Percentiles rank a stretch among this genome's conserved stretches.
Conservation (phyloP, 2,888 invertebrate genomes). For the Heterodera filipjevi region DNA sequence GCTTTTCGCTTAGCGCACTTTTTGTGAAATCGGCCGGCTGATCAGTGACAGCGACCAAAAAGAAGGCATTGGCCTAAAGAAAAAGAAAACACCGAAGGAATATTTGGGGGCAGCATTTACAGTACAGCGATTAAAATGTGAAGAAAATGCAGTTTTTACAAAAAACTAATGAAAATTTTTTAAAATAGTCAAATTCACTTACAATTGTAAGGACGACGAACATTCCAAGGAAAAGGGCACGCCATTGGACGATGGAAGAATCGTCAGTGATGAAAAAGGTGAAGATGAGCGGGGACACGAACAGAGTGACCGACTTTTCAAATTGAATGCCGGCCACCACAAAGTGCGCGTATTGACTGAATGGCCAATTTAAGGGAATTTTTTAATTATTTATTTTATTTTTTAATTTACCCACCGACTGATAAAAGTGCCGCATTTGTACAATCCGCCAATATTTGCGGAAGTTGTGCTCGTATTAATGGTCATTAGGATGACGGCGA, state of each 20-base stretch:
- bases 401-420: constrained; percentile 41
- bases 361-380: background rate
- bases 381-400: background rate
- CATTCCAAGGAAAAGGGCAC: constrained; percentile 37
- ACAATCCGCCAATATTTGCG: constrained; percentile 59
- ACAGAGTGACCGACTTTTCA: constrained; percentile 59
- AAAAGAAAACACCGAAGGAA: too few relatives aligned
- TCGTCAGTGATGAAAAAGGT: constrained; percentile 48
- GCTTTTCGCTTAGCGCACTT: background rate
- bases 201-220: background rate
- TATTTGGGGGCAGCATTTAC: too few relatives aligned
- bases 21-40: constrained; percentile 58
- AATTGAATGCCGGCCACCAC: constrained; percentile 61
- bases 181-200: background rate
- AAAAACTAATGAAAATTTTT: too few relatives aligned
- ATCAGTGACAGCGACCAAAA: constrained; percentile 56
- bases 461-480: constrained; percentile 50
- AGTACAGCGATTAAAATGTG: too few relatives aligned
- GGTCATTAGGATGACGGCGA: constrained; percentile 46
- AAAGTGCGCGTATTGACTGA: constrained; percentile 60
- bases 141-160: too few relatives aligned
- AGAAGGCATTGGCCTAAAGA: constrained; percentile 49
- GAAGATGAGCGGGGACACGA: constrained; percentile 59
- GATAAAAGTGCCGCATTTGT: constrained; percentile 58
- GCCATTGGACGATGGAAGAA: constrained; percentile 51